These are phyloP conservation scores for Bellardia pandia DNA, from an alignment of 2,888 invertebrate genomes.

Conservation along the genomic window DNA sequence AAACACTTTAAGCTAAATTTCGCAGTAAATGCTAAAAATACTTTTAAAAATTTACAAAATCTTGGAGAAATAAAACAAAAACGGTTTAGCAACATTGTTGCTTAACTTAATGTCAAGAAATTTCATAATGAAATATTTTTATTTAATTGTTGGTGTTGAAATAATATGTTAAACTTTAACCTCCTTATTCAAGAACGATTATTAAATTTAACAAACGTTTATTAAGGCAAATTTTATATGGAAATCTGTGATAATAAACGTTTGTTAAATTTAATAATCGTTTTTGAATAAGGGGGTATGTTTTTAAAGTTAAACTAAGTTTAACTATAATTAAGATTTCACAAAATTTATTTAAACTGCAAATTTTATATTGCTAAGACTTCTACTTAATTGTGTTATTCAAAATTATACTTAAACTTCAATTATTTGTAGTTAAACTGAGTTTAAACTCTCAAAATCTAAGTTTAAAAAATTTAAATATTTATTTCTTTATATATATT, in stretches of 20 bases:
- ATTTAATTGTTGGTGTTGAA: background rate
- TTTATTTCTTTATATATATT: background rate
- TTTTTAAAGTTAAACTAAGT: background rate
- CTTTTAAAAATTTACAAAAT: conserved; percentile 3
- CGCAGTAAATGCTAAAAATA: background rate
- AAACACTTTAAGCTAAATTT: background rate
- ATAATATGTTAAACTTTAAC: background rate
- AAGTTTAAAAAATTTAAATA: background rate
- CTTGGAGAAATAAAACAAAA: background rate
- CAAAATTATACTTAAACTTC: too few species aligned
- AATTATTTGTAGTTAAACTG: background rate
- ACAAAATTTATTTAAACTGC: too few species aligned
- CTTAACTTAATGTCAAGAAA: background rate
- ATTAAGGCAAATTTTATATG: too few species aligned
- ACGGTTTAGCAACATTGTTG: background rate
- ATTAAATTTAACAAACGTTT: too few species aligned
- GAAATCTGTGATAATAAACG: too few species aligned
- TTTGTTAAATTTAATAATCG: too few species aligned
- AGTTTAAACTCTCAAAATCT: background rate
- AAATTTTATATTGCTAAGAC: too few species aligned
- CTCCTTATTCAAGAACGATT: too few species aligned
- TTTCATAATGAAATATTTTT: background rate
- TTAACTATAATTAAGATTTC: too few species aligned
- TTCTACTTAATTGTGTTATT: too few species aligned
- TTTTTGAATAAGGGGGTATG: too few species aligned